These are phyloP conservation scores for Oithona nana DNA, from an alignment of 2,888 invertebrate species.

Conservation along the genomic window DNA sequence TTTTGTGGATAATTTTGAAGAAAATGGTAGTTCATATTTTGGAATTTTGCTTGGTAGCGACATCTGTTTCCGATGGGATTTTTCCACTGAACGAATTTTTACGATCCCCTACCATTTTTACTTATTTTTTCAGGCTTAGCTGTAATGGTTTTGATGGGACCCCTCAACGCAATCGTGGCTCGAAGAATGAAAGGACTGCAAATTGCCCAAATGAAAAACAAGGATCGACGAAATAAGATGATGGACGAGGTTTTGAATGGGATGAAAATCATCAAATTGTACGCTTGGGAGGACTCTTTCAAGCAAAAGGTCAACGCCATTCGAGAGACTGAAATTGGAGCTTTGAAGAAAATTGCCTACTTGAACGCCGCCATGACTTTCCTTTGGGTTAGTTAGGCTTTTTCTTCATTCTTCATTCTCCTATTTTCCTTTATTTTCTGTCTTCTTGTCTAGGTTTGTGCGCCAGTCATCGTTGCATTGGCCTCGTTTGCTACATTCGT, in stretches of 20 bases:
- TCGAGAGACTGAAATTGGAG: conserved; percentile 64
- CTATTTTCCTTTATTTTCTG: no score
- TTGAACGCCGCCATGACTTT: conserved; percentile 76
- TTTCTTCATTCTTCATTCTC: no score
- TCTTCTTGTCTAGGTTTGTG: conserved; percentile 84
- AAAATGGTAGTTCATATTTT: no score
- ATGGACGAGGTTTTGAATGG: conserved; percentile 84
- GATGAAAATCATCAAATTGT: conserved; percentile 77
- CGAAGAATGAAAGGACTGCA: conserved; percentile 16
- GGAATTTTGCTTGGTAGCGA: no score
- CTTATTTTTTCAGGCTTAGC: conserved; percentile 33
- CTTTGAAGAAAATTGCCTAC: conserved; percentile 73
- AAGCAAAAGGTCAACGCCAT: conserved; percentile 69
- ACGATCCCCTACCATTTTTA: no score
- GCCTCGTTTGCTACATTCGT: conserved; percentile 65
- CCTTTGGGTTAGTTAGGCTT: no score
- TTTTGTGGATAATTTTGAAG: no score
- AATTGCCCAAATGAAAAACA: conserved; percentile 17
- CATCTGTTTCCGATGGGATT: no score
- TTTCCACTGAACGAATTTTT: no score
- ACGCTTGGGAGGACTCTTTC: conserved; percentile 88
- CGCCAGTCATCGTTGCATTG: conserved; percentile 77
- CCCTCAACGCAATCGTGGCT: conserved; percentile 24
- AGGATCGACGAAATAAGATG: conserved; percentile 32
- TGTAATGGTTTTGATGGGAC: conserved; percentile 32